A percentile compares a stretch with the other conserved stretches of the same genome.
phyloP scores from a whole-genome alignment of 2,888 invertebrate species.

The Melolontha melolontha region DNA sequence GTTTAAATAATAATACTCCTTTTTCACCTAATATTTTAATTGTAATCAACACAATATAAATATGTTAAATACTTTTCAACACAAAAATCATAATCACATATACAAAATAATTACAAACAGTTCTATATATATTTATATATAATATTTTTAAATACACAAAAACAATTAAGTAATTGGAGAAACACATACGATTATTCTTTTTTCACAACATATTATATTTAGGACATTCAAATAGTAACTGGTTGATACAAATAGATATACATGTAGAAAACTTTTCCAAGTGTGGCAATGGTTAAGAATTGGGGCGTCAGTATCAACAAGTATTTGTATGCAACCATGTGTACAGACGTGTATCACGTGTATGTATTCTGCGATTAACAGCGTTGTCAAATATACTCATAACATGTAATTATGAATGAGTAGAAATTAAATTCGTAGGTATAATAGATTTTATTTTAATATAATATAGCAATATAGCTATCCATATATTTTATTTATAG shows the following conservation, averaged over 20 bases:
- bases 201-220: slow-evolving; percentile 36
- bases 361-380: too few species aligned
- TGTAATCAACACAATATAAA: slow-evolving; percentile 52
- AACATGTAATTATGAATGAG: too few species aligned
- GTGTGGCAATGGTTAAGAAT: too few species aligned
- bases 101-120: slow-evolving; percentile 51
- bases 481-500: too few species aligned
- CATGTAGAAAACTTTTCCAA: slow-evolving; percentile 44
- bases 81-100: slow-evolving; percentile 49
- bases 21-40: slow-evolving; percentile 43
- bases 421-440: too few species aligned
- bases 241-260: slow-evolving; percentile 44
- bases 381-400: too few species aligned
- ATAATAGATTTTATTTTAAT: too few species aligned
- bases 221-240: slow-evolving; percentile 40
- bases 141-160: slow-evolving; percentile 42
- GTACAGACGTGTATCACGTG: too few species aligned
- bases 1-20: too few species aligned
- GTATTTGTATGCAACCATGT: too few species aligned
- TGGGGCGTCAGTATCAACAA: too few species aligned
- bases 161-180: slow-evolving; percentile 37
- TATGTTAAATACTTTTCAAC: slow-evolving; percentile 53
- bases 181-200: slow-evolving; percentile 39
- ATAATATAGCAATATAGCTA: too few species aligned
- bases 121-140: slow-evolving; percentile 46